These are phyloP conservation scores for Bufotes viridis DNA, from an alignment of 2,797 vertebrate genomes.

Conservation along the genomic window DNA sequence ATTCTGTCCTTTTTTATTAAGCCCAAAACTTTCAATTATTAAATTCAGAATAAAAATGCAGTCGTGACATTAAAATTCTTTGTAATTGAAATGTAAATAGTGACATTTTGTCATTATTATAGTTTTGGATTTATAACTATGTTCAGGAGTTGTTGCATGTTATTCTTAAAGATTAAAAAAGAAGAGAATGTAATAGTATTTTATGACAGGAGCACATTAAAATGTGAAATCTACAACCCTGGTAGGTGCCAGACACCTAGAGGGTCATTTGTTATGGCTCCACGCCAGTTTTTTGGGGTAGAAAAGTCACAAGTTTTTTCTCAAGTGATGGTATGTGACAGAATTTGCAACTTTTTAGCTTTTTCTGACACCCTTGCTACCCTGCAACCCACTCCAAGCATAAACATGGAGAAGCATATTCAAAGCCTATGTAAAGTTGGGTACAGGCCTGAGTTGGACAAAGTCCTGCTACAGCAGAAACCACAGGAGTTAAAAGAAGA, in stretches of 20 bases:
- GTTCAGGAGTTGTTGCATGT: neutral
- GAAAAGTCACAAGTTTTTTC: no score
- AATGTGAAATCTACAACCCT: neutral
- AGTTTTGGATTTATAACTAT: neutral
- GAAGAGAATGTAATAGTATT: neutral
- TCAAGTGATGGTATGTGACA: no score
- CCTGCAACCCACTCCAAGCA: no score
- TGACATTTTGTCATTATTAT: slow-evolving; percentile 44
- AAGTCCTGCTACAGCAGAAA: no score
- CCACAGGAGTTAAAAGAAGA: no score
- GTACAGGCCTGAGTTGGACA: no score
- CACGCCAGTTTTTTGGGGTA: no score
- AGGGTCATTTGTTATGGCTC: no score
- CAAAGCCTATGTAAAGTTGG: no score
- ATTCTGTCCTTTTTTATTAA: slow-evolving; percentile 22
- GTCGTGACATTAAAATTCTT: slow-evolving; percentile 46
- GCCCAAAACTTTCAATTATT: slow-evolving; percentile 29
- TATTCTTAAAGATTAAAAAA: slow-evolving; percentile 1
- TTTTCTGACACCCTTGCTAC: no score
- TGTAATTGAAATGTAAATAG: slow-evolving; percentile 45
- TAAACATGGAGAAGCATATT: no score
- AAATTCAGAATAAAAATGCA: slow-evolving; percentile 17
- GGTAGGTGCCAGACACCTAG: neutral
- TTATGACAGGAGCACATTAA: neutral
- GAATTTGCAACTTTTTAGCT: no score